These are phyloP conservation scores for Melieria picta DNA, from an alignment of 2,888 invertebrate species.

Conservation along the genomic window DNA sequence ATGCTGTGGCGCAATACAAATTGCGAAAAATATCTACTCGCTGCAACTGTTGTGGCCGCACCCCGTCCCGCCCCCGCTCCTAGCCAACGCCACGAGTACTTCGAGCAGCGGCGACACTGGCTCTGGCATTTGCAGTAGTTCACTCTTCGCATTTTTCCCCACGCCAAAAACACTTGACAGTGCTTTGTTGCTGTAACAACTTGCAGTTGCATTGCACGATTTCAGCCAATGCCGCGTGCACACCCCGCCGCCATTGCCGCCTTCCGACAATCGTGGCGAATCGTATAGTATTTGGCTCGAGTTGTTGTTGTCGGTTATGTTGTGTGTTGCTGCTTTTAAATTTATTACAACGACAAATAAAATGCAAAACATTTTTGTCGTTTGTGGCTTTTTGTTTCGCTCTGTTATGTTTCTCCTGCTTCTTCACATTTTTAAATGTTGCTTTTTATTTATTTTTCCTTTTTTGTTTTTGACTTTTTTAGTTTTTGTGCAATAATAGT, in stretches of 20 bases:
- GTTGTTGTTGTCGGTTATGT: not conserved
- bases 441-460: not conserved
- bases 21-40: not conserved
- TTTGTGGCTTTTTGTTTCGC: not conserved
- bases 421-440: not conserved
- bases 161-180: too few relatives aligned
- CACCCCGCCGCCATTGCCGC: too few relatives aligned
- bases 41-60: not conserved
- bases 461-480: too few relatives aligned
- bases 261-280: too few relatives aligned
- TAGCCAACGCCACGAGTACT: not conserved
- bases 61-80: too few relatives aligned
- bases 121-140: too few relatives aligned
- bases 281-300: not conserved
- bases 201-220: too few relatives aligned
- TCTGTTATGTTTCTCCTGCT: not conserved
- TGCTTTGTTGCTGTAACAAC: too few relatives aligned
- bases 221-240: too few relatives aligned
- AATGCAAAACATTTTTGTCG: conserved; percentile 10
- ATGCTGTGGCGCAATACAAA: conserved; percentile 2
- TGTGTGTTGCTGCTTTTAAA: conserved; percentile 1
- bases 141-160: too few relatives aligned
- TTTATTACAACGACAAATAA: conserved; percentile 14
- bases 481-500: too few relatives aligned
- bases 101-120: too few relatives aligned